Percentiles rank a stretch among this genome's conserved stretches.
Evolutionary conservation across 2,113 vertebrate genomes (phyloP).

Genomic region (Pachyramphus minor): DNA sequence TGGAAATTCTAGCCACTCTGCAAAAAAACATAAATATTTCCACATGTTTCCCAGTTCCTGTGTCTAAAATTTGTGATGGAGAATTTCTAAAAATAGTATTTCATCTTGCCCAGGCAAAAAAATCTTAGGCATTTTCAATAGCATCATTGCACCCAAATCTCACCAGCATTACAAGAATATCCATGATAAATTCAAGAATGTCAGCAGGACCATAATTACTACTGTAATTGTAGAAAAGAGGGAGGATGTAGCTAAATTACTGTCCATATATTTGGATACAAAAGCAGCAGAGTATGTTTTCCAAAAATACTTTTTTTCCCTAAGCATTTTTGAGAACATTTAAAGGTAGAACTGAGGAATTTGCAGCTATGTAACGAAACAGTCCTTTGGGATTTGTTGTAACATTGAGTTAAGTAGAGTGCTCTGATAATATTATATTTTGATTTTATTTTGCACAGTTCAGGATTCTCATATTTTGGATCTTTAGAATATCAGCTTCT

Average conservation of each 20-base stretch:
- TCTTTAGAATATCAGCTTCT: not conserved
- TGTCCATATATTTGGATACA: not conserved
- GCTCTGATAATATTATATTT: not conserved
- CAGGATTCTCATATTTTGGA: not conserved
- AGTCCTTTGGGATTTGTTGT: not conserved
- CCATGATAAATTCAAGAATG: not conserved
- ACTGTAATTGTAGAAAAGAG: not conserved
- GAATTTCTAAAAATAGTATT: not conserved
- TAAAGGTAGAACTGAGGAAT: not conserved
- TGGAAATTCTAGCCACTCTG: not conserved
- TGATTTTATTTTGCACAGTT: not conserved
- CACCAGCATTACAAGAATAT: not conserved
- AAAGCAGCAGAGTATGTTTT: not conserved
- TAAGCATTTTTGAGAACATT: not conserved
- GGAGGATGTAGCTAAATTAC: not conserved
- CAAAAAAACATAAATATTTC: not conserved
- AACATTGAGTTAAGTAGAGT: not conserved
- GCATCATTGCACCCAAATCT: not conserved
- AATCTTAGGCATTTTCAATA: not conserved
- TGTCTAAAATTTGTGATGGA: not conserved
- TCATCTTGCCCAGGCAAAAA: not conserved
- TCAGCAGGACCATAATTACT: not conserved
- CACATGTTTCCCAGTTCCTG: not conserved
- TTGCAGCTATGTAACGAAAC: not conserved
- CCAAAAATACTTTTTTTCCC: not conserved